These are phyloP conservation scores for Nyctibius grandis DNA, from an alignment of 2,797 vertebrate genomes.

Conservation along the genomic window DNA sequence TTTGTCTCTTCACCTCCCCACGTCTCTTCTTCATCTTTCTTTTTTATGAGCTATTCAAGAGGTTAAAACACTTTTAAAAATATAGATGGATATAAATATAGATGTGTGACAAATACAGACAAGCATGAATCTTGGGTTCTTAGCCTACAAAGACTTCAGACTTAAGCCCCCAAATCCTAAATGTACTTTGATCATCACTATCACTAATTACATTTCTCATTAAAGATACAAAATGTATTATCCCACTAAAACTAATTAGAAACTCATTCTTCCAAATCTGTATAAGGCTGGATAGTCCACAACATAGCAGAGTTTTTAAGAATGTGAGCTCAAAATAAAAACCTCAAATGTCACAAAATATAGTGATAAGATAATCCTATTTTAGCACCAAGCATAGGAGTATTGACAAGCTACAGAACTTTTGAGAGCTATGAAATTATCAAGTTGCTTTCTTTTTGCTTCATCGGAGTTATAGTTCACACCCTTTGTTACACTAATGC, in stretches of 20 bases:
- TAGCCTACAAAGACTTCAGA: neutral
- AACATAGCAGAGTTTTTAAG: neutral
- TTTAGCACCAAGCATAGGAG: neutral
- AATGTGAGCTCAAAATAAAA: neutral
- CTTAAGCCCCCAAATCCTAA: neutral
- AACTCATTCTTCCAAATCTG: neutral
- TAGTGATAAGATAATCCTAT: neutral
- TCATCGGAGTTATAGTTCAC: neutral
- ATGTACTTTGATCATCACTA: neutral
- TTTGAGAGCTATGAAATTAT: neutral
- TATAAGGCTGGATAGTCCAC: neutral
- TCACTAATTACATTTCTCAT: neutral
- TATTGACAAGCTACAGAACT: neutral
- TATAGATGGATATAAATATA: neutral
- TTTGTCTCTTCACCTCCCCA: neutral
- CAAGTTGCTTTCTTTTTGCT: neutral
- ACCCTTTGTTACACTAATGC: neutral
- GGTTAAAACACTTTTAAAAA: neutral
- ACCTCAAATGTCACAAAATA: neutral
- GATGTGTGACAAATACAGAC: neutral
- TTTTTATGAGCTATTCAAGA: neutral
- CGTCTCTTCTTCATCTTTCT: neutral
- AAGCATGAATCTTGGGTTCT: neutral
- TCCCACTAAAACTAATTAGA: neutral
- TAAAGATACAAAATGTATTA: neutral